A percentile compares a stretch with the other conserved stretches of the same genome.
phyloP scores from a whole-genome alignment of 2,888 invertebrate genomes.

The Drosophila antonietae region DNA sequence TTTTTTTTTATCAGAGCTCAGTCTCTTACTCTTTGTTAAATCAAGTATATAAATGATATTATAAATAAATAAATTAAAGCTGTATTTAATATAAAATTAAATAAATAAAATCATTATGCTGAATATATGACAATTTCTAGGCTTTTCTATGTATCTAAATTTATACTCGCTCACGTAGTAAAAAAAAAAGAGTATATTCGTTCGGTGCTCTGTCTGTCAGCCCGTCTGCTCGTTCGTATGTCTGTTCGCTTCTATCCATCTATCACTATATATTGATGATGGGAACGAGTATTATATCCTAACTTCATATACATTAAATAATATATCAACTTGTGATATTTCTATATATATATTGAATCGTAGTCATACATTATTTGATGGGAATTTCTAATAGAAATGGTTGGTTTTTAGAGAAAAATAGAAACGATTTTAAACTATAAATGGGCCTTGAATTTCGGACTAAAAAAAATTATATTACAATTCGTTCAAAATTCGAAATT shows the following conservation, averaged over 20 bases:
- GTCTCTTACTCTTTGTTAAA: neutral
- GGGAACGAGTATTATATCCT: no score
- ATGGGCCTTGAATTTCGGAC: neutral
- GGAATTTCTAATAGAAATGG: no score
- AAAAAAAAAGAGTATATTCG: neutral
- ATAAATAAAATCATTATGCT: neutral
- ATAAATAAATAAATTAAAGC: neutral
- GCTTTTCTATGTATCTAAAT: neutral
- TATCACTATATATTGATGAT: no score
- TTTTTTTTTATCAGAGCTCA: neutral
- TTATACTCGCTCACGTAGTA: no score
- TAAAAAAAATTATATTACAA: neutral
- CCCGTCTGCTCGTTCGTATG: neutral
- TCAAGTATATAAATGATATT: neutral
- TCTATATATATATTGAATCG: no score
- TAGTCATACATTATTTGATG: no score
- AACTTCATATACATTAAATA: no score
- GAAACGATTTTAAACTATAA: neutral
- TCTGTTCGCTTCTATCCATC: no score
- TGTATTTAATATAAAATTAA: neutral
- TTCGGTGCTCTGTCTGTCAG: neutral
- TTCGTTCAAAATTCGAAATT: slow-evolving; percentile 14
- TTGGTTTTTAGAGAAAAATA: no score
- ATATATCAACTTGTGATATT: no score
- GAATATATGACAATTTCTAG: neutral